phyloP scores from a whole-genome alignment of 2,888 invertebrate genomes.

The Matsumyia berberina region DNA sequence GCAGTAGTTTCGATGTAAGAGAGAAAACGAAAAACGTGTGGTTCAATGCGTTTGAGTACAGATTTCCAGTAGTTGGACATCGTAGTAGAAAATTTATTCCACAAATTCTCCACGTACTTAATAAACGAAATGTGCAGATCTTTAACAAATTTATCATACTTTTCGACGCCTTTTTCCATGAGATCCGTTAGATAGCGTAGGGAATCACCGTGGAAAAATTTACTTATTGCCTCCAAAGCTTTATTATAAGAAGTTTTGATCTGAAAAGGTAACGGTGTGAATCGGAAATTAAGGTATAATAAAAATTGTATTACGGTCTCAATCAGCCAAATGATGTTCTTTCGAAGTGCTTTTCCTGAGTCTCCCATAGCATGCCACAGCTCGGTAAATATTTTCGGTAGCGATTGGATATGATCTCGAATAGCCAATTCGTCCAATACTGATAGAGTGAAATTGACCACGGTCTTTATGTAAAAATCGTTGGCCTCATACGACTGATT shows the following conservation, averaged over 20 bases:
- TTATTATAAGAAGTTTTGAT: conserved; percentile 90
- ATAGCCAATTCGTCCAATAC: conserved; percentile 92
- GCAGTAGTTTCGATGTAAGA: conserved; percentile 91
- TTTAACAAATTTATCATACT: conserved; percentile 92
- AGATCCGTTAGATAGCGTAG: conserved; percentile 89
- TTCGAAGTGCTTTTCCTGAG: conserved; percentile 91
- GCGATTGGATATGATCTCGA: conserved; percentile 90
- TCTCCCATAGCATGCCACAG: conserved; percentile 95
- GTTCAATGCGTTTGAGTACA: conserved; percentile 90
- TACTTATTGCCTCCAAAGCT: conserved; percentile 88
- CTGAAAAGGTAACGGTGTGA: conserved; percentile 76
- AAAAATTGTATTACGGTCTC: conserved; percentile 85
- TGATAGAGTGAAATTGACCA: conserved; percentile 88
- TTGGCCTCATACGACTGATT: conserved; percentile 92
- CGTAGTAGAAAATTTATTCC: conserved; percentile 88
- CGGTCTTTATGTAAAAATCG: conserved; percentile 93
- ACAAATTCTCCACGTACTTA: conserved; percentile 90
- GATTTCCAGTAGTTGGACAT: conserved; percentile 90
- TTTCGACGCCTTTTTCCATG: conserved; percentile 89
- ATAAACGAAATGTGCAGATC: conserved; percentile 89
- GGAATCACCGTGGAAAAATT: conserved; percentile 90
- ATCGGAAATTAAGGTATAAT: background rate
- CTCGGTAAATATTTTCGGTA: conserved; percentile 92
- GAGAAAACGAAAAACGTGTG: conserved; percentile 90
- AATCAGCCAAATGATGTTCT: conserved; percentile 90